phyloP scores from a whole-genome alignment of 2,113 vertebrate species.

The Cranoglanis bouderius region DNA sequence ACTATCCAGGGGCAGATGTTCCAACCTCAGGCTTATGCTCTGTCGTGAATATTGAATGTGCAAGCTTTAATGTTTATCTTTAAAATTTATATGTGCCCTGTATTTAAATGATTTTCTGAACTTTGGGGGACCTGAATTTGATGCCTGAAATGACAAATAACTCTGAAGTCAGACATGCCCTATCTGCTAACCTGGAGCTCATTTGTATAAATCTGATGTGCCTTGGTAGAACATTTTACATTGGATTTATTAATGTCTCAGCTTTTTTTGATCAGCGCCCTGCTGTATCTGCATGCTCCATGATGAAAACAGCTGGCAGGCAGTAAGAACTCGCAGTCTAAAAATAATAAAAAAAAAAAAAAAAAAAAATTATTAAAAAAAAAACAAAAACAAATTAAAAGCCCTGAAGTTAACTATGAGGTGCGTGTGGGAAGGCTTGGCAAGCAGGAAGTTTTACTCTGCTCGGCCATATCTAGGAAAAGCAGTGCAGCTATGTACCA shows the following conservation, averaged over 20 bases:
- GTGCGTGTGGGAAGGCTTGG: conserved; percentile 27
- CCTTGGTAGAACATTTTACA: conserved; percentile 2
- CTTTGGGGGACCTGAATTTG: neutral
- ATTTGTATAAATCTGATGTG: conserved; percentile 4
- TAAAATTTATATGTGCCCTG: neutral
- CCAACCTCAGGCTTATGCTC: neutral
- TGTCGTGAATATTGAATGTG: conserved; percentile 36
- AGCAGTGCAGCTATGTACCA: neutral
- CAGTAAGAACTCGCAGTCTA: conserved; percentile 36
- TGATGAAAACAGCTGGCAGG: conserved; percentile 19
- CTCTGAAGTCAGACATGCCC: neutral
- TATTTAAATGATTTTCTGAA: neutral
- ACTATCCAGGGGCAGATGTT: conserved; percentile 10
- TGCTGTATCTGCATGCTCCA: neutral
- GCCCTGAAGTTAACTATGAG: conserved; percentile 38
- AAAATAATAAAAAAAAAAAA: conserved; percentile 43
- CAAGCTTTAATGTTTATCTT: conserved; percentile 33
- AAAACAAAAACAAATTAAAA: conserved; percentile 32
- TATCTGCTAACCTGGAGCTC: neutral
- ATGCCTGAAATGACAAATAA: neutral
- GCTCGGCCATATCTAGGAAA: conserved; percentile 4
- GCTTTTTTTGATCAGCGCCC: conserved; percentile 16
- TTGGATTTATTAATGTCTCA: conserved; percentile 15
- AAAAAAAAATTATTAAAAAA: conserved; percentile 2
- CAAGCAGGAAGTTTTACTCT: conserved; percentile 8